Evolutionary conservation across 37 sponge, comb jelly and placozoan genomes (phyloP), one percentile per base, ranked within the genome.

Genomic region (Aplysina aerophoba): DNA sequence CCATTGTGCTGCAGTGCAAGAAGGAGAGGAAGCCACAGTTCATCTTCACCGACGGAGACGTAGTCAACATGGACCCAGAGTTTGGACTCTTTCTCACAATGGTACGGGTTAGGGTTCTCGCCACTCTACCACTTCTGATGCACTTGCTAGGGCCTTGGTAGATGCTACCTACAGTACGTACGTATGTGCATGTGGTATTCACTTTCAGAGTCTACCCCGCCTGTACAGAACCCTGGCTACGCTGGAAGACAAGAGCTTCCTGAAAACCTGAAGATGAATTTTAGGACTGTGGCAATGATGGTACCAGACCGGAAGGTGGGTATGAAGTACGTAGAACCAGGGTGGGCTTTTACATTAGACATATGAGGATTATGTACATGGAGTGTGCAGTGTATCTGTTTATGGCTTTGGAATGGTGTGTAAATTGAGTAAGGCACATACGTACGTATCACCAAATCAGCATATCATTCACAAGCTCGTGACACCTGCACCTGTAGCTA

Each of bases 201-300:
- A n/a, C n/a, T n/a, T n/a, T n/a, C n/a, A n/a, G n/a, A n/a, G n/a
- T n/a, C n/a, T n/a, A n/a, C n/a, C n/a, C n/a, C n/a, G n/a, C 22
- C 66, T 30, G 11, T 40, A 5, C 55, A 94, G 95, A 98, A 98
- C 64, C 99, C 99, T 75, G 99, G 99, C 28, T 98, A 98, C 87
- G 99, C 99, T 56, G 99, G 99, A 0, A 85, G 99, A 24, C 99
- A 98, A 67, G 99, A 98, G 82, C 58, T 98, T 64, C 99, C 96
- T 22, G 99, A 98, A 69, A 98, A 98, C 69, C 83, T 98, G 60
- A 98, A 98, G 88, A 94, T 98, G 58, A 96, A 96, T 77, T 98
- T 98, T 91, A 88, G 99, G n/a, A 91, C 99, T 40, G 95, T 98
- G 5, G 99, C 99, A 79, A 98, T 98, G 99, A 98, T 98, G 99